Evolutionary conservation across 2,888 invertebrate species (phyloP).

Genomic region (Mystacides longicornis): DNA sequence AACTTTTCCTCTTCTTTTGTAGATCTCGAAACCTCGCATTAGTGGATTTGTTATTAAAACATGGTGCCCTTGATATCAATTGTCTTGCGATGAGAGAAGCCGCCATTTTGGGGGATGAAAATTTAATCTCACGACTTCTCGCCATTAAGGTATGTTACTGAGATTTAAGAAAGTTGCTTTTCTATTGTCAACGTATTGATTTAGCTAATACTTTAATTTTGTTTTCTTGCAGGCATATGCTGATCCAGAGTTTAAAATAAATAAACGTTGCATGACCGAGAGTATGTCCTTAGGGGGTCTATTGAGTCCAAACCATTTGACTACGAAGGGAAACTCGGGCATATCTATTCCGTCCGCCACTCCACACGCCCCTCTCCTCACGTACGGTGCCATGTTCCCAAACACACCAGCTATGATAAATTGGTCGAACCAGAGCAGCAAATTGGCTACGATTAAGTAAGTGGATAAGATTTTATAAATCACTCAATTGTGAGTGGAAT

Average conservation of each 20-base stretch:
- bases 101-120: slow-evolving; percentile 64
- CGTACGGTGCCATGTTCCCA: slow-evolving; percentile 75
- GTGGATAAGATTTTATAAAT: too few species aligned
- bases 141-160: slow-evolving; percentile 76
- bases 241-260: slow-evolving; percentile 89
- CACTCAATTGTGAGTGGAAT: too few species aligned
- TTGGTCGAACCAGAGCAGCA: slow-evolving; percentile 80
- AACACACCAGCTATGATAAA: slow-evolving; percentile 81
- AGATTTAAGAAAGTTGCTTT: background rate
- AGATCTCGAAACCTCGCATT: slow-evolving; percentile 59
- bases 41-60: slow-evolving; percentile 68
- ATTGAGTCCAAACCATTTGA: slow-evolving; percentile 32
- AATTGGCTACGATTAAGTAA: slow-evolving; percentile 59
- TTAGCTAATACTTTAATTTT: background rate
- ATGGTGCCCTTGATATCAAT: slow-evolving; percentile 83
- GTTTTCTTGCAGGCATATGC: slow-evolving; percentile 65
- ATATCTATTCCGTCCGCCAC: slow-evolving; percentile 67
- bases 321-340: slow-evolving; percentile 60
- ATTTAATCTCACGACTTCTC: slow-evolving; percentile 71
- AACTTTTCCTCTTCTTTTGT: background rate
- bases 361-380: slow-evolving; percentile 44
- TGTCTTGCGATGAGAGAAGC: slow-evolving; percentile 75
- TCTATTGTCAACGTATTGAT: background rate
- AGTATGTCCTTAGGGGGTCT: slow-evolving; percentile 37
- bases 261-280: slow-evolving; percentile 76